A percentile compares a stretch with the other conserved stretches of the same genome.
phyloP scores from a whole-genome alignment of 2,113 vertebrate species.

The Hippolais icterina region DNA sequence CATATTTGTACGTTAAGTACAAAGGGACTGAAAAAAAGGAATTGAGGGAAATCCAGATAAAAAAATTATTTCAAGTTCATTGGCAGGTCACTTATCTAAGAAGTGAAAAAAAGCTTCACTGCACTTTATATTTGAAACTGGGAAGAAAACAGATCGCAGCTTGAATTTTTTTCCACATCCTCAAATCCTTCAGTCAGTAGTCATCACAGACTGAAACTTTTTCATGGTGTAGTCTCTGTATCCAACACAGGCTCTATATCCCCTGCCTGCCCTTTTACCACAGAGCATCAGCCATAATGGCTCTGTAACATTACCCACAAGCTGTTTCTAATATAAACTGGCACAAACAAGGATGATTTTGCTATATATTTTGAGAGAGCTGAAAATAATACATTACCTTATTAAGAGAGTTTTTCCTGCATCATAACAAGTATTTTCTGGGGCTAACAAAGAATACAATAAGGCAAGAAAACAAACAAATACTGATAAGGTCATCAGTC shows the following conservation, averaged over 20 bases:
- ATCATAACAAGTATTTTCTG: conserved; percentile 4
- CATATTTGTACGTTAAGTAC: not conserved
- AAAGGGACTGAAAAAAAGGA: not conserved
- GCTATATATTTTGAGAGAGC: not conserved
- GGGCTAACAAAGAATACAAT: not conserved
- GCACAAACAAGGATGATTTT: not conserved
- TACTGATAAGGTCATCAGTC: not conserved
- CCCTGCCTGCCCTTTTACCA: not conserved
- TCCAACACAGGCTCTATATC: not conserved
- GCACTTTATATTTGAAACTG: not conserved
- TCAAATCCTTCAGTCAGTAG: not conserved
- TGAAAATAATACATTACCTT: not conserved
- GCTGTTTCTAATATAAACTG: not conserved
- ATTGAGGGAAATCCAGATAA: not conserved
- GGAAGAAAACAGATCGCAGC: not conserved
- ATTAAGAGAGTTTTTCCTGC: not conserved
- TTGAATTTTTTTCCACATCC: not conserved
- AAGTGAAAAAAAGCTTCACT: not conserved
- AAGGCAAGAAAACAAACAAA: not conserved
- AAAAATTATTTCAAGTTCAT: not conserved
- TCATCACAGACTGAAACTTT: not conserved
- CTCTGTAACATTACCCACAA: not conserved
- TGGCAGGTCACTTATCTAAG: not conserved
- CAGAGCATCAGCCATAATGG: not conserved
- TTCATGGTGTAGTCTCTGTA: accelerated